Evolutionary conservation across 2,888 invertebrate species (phyloP), one percentile per base, ranked within the genome.

Genomic region (Sarcophaga carnaria): DNA sequence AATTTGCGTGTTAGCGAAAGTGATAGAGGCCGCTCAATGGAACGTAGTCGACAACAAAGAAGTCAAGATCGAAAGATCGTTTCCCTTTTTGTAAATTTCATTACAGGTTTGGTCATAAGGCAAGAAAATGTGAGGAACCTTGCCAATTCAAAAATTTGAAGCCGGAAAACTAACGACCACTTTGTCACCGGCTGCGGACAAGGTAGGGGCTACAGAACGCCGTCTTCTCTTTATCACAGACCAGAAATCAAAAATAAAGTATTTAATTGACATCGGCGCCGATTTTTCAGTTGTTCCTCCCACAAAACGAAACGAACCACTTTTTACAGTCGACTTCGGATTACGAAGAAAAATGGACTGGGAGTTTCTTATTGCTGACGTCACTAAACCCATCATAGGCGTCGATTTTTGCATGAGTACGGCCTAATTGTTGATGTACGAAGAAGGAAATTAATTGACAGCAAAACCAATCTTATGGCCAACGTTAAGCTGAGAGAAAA

Each of bases 141-240:
- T 82, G 62, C n/a, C 62, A 49, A 14, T 76, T 62, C 14, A 82
- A 82, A 76, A 62, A 63, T 5, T 22, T 63, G 3, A 75, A 22
- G 27, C 75, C 75, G 64, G 25, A 64, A 75, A 75, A 75, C 63
- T 64, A 75, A 25, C 1, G 14, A 2, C 66, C 8, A 12, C 66
- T 27, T 54, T 66, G 60, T 76, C 27, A 54, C 25, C 49, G 49
- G 54, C 66, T 66, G 66, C 75, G n/a, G 25, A 66, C 27, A 54
- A 66, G 8, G 70, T 22, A 12, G 63, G 20, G 5, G 45, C 63
- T 37, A 70, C 22, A 60, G n/a, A 27, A 60, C 54, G 70, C 70
- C 71, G 63, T 70, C 71, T 72, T 20, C 62, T 79, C 60, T 79
- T 79, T 22, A 47, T 79, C 22, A 79, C 59, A 5, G 66, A 80